phyloP scores from a whole-genome alignment of 2,113 vertebrate species.

The Lagenorhynchus albirostris region DNA sequence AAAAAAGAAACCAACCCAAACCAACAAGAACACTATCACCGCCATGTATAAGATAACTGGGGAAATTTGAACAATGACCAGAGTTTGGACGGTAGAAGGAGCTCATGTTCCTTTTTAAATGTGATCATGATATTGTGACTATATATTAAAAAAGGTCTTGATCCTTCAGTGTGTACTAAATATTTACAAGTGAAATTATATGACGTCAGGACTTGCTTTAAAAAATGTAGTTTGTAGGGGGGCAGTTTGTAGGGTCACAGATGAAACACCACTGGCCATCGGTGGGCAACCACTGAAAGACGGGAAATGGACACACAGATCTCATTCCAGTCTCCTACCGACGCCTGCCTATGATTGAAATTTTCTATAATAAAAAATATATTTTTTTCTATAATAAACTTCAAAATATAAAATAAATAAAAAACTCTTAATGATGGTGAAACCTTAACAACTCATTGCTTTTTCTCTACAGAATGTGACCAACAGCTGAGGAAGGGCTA shows the following conservation, averaged over 20 bases:
- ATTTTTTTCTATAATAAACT: neutral
- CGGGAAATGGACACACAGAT: fast-evolving
- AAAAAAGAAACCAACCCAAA: neutral
- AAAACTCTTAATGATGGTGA: neutral
- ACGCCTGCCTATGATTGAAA: neutral
- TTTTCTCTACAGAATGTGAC: neutral
- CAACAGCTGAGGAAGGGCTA: neutral
- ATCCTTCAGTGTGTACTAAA: neutral
- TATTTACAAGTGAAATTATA: neutral
- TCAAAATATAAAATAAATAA: neutral
- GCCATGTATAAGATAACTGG: neutral
- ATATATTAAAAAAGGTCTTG: neutral
- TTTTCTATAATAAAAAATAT: neutral
- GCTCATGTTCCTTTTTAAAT: neutral
- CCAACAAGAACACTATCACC: neutral
- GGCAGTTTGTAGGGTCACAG: neutral
- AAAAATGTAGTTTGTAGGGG: neutral
- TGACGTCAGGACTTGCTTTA: neutral
- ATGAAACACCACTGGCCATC: neutral
- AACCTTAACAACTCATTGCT: neutral
- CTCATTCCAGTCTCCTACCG: neutral
- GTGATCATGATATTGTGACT: neutral
- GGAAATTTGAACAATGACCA: neutral
- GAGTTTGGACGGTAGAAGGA: neutral
- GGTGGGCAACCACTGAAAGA: too few relatives aligned